These are phyloP conservation scores for Bellardia bayeri DNA, from an alignment of 2,888 invertebrate species.

Conservation along the genomic window DNA sequence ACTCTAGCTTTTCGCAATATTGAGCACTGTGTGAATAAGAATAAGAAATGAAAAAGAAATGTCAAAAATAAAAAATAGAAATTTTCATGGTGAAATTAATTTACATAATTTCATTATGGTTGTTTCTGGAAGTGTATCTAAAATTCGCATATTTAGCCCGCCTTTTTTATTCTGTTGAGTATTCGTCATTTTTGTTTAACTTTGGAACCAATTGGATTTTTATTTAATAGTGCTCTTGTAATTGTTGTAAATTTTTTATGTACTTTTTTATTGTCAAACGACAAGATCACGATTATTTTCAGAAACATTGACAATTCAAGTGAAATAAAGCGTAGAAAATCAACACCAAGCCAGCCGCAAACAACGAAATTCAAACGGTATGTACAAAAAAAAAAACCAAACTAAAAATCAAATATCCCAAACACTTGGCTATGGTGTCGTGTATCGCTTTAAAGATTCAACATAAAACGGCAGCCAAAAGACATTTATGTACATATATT, in stretches of 20 bases:
- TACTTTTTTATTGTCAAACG: constrained; percentile 55
- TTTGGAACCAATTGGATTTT: constrained; percentile 58
- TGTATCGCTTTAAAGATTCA: constrained; percentile 54
- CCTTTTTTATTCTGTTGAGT: constrained; percentile 10
- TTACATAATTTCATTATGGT: no score
- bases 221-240: constrained; percentile 22
- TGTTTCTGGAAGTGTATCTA: neutral
- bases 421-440: constrained; percentile 67
- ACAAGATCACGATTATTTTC: constrained; percentile 72
- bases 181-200: constrained; percentile 40
- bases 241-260: constrained; percentile 18
- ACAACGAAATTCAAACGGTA: constrained; percentile 6
- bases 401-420: constrained; percentile 11
- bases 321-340: constrained; percentile 59
- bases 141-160: neutral
- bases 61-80: no score
- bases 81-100: no score
- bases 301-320: constrained; percentile 68
- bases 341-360: constrained; percentile 51
- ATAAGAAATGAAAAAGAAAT: neutral
- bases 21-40: neutral
- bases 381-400: constrained; percentile 5
- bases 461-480: constrained; percentile 61
- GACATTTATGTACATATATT: constrained; percentile 32
- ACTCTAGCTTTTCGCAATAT: neutral